Conservation (phyloP, 2,888 invertebrate genomes). For the Caenorhabditis wallacei region DNA sequence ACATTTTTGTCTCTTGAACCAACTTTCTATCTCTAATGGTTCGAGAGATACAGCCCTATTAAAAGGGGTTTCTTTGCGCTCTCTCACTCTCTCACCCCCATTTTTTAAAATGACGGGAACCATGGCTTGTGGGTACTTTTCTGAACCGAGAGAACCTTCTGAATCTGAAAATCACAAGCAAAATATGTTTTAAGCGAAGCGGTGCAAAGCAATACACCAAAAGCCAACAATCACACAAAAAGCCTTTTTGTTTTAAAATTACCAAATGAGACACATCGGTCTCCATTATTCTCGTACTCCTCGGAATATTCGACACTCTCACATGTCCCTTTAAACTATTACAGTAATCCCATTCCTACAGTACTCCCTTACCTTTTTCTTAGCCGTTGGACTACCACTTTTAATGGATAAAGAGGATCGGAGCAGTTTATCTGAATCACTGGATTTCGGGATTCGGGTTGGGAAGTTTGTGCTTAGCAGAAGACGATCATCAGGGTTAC, state of each 20-base stretch:
- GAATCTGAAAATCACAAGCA: too few relatives aligned
- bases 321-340: conserved; percentile 37
- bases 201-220: not conserved
- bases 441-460: not conserved
- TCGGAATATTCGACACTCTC: conserved; percentile 28
- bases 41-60: too few relatives aligned
- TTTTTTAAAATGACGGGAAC: too few relatives aligned
- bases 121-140: too few relatives aligned
- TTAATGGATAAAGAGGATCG: conserved; percentile 46
- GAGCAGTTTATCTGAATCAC: conserved; percentile 27
- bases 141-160: too few relatives aligned
- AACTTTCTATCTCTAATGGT: too few relatives aligned
- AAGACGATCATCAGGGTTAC: conserved; percentile 57
- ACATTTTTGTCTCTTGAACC: too few relatives aligned
- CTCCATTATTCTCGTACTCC: conserved; percentile 41
- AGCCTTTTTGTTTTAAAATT: not conserved
- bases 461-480: not conserved
- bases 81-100: too few relatives aligned
- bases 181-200: too few relatives aligned
- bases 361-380: conserved; percentile 45
- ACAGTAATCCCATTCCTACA: not conserved
- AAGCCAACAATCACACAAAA: not conserved
- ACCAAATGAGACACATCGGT: conserved; percentile 65
- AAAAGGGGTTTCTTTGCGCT: too few relatives aligned
- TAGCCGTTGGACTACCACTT: conserved; percentile 35